These are phyloP conservation scores for Apolygus lucorum DNA, from an alignment of 1,140 invertebrate species.

Conservation along the genomic window DNA sequence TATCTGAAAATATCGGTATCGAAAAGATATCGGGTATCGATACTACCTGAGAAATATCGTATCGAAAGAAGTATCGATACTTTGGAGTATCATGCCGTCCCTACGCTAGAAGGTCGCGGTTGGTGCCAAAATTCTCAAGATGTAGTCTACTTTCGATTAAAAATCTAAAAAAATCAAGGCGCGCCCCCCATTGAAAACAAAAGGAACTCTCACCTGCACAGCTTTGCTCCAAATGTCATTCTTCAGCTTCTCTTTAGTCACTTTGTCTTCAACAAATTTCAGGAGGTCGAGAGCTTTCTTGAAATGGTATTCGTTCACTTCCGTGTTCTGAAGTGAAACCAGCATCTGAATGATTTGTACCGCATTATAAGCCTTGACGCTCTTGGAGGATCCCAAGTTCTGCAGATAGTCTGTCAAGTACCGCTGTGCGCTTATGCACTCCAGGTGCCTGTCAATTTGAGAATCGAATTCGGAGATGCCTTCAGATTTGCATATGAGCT, in stretches of 20 bases:
- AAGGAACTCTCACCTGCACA: no score
- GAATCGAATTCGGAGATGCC: background rate
- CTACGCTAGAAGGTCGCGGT: no score
- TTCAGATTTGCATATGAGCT: background rate
- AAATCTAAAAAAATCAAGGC: no score
- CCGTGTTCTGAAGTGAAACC: background rate
- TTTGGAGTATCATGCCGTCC: no score
- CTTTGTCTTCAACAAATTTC: background rate
- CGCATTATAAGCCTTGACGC: background rate
- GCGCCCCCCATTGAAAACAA: no score
- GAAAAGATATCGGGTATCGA: no score
- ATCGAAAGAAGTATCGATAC: no score
- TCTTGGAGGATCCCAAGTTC: background rate
- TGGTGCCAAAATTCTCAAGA: no score
- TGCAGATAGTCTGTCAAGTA: background rate
- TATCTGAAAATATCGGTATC: no score
- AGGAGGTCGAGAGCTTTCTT: background rate
- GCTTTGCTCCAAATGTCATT: background rate
- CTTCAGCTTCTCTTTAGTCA: background rate
- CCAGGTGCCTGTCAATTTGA: background rate
- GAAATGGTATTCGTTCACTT: background rate
- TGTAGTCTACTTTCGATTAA: no score
- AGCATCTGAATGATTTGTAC: background rate
- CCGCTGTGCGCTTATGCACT: background rate
- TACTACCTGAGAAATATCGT: no score